Evolutionary conservation across 2,113 vertebrate species (phyloP), one percentile per base, ranked within the genome.

Genomic region (human): DNA sequence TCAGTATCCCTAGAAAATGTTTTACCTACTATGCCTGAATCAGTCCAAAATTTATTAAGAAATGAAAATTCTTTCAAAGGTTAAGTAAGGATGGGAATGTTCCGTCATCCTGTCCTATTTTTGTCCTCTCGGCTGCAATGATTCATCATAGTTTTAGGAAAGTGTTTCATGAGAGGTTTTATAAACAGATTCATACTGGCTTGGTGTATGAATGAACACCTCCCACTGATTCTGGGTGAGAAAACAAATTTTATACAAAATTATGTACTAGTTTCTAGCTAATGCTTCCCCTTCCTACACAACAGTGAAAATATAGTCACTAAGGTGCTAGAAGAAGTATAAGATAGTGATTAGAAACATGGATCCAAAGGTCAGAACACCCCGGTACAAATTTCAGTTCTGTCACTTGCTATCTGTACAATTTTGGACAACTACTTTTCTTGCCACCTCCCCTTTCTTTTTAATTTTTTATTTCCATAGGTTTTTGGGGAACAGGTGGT

Each of bases 221-320:
- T 93, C 87, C 96, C 55, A 75, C 93, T 76, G 84, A 70, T 83
- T 96, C 95, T 86, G 81, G 92, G 87, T 72, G 40, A 64, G 86
- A 87, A 86, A 38, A 32, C 73, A 82, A 95, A 83, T 85, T 90
- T 75, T 32, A 40, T 48, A 80, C 73, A 89, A 94, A 97, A 96
- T 93, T 73, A 70, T n/a, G 50, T n/a, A 38, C 85, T 91, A 87
- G 75, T 93, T 79, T 95, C 92, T 66, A 94, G 68, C 91, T 76
- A 64, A 55, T 68, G 40, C 79, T 87, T 95, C 10, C 72, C 48
- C 61, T 95, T 90, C 84, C 84, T 78, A 85, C 64, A 73, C 45
- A 73, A 59, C 23, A 61, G 57, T 45, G n/a, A 73, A 96, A 96
- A 79, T 6, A 80, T 2, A 72, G 27, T 76, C 64, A 52, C 76